Evolutionary conservation across 2,888 invertebrate genomes (phyloP).

Genomic region (Erpobdella octoculata): DNA sequence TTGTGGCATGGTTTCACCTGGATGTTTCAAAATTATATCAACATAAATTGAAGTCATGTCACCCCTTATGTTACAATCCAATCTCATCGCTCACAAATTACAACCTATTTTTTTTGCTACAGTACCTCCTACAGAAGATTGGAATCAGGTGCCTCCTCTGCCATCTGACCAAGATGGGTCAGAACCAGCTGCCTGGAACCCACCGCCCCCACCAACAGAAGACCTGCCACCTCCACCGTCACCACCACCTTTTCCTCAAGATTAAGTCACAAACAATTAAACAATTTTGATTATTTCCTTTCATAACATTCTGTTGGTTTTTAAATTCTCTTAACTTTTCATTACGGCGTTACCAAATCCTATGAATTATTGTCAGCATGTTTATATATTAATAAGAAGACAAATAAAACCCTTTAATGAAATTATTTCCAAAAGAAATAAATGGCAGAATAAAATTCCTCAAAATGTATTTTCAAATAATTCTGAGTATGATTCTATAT

Average conservation of each 20-base stretch:
- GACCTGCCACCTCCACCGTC: constrained; percentile 47
- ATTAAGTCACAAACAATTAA: neutral
- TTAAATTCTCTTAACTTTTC: neutral
- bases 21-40: neutral
- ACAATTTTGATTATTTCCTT: neutral
- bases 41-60: neutral
- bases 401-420: too few relatives aligned
- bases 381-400: neutral
- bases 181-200: constrained; percentile 40
- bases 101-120: neutral
- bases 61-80: neutral
- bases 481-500: too few relatives aligned
- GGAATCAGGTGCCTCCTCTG: neutral
- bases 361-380: neutral
- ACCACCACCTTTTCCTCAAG: constrained; percentile 39
- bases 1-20: neutral
- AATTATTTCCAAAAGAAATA: too few relatives aligned
- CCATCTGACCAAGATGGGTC: constrained; percentile 52
- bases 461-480: too few relatives aligned
- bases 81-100: neutral
- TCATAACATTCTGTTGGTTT: neutral
- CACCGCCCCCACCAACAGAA: constrained; percentile 45
- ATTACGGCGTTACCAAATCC: neutral
- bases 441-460: too few relatives aligned
- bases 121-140: neutral